phyloP scores from a whole-genome alignment of 2,888 invertebrate genomes.

The Leucozona laternaria region DNA sequence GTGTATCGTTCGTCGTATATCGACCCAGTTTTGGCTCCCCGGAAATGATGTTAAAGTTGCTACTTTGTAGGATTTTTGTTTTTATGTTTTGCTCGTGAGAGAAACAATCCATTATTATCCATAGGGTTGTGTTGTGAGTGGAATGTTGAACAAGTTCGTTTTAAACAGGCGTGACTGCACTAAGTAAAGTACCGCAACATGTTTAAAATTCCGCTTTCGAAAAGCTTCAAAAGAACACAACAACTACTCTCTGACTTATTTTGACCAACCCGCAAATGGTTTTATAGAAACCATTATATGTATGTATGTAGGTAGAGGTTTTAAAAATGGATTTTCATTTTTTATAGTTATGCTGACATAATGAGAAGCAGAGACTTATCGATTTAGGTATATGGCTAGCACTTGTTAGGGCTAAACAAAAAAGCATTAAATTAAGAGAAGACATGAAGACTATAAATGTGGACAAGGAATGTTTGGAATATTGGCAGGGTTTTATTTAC shows the following conservation, averaged over 20 bases:
- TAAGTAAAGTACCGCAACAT: conserved; percentile 27
- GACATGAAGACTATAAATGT: not conserved
- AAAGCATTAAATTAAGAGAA: conserved; percentile 1
- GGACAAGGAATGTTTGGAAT: not conserved
- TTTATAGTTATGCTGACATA: conserved; percentile 7
- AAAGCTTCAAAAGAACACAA: conserved; percentile 29
- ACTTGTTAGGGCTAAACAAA: conserved; percentile 14
- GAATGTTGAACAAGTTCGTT: conserved; percentile 34
- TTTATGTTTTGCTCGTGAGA: conserved; percentile 1
- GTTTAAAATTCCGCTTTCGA: conserved; percentile 43
- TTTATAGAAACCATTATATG: no score
- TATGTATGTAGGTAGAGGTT: not conserved
- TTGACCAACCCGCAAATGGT: conserved; percentile 4
- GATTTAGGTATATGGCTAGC: conserved; percentile 16
- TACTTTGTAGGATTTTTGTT: conserved; percentile 3
- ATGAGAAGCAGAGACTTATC: conserved; percentile 21
- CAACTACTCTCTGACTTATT: conserved; percentile 16
- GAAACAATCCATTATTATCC: conserved; percentile 24
- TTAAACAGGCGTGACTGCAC: conserved; percentile 38
- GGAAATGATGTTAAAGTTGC: conserved; percentile 60
- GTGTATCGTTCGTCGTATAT: conserved; percentile 41
- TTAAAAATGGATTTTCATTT: conserved; percentile 3
- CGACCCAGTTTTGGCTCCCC: conserved; percentile 68
- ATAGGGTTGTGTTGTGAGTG: conserved; percentile 30
- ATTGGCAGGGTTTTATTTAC: not conserved